Conservation (phyloP, 2,113 vertebrate genomes). For the Gopherus flavomarginatus region DNA sequence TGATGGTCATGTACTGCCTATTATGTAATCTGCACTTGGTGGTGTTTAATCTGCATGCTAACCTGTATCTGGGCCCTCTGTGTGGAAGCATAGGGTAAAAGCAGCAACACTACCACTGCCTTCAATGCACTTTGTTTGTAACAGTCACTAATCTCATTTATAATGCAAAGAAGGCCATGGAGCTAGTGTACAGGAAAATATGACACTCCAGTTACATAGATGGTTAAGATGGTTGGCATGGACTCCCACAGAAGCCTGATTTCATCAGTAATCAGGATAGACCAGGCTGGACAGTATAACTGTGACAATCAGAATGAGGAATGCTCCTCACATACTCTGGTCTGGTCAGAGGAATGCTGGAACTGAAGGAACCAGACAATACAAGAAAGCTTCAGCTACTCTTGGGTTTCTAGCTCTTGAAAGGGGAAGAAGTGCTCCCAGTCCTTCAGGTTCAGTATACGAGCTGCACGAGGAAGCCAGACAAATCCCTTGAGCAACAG, state of each 20-base stretch:
- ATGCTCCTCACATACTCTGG: background rate
- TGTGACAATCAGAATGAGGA: background rate
- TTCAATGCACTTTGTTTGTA: background rate
- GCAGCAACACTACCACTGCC: accelerated
- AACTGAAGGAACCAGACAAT: background rate
- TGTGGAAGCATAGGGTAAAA: background rate
- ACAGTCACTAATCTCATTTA: background rate
- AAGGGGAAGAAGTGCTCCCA: background rate
- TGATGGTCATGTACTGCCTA: background rate
- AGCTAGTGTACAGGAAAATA: background rate
- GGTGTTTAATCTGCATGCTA: background rate
- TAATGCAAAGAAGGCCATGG: background rate
- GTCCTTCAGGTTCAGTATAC: background rate
- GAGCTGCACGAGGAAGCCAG: background rate
- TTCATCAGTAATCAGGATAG: background rate
- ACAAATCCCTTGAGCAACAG: accelerated
- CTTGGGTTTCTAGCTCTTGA: background rate
- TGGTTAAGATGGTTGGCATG: background rate
- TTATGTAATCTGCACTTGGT: accelerated
- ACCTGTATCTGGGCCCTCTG: background rate
- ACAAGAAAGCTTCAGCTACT: background rate
- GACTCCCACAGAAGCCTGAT: background rate
- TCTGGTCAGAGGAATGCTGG: background rate
- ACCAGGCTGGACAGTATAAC: background rate
- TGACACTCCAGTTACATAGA: background rate